These are phyloP conservation scores for Myotis vivesi DNA, from an alignment of 2,797 vertebrate genomes.

Conservation along the genomic window DNA sequence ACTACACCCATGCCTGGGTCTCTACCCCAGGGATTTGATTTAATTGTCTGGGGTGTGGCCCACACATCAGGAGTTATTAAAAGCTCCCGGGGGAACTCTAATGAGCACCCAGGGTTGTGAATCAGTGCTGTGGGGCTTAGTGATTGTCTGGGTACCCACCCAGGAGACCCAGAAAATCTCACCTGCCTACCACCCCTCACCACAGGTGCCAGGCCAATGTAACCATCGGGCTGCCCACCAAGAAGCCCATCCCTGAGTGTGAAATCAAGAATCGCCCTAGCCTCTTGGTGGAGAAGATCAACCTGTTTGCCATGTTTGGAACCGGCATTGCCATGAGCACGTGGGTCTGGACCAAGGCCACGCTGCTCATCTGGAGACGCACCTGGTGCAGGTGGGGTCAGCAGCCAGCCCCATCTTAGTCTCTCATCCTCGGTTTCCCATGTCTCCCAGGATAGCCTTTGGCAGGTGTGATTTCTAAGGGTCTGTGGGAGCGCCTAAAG, in stretches of 20 bases:
- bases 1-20: background rate
- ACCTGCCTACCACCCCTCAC: background rate
- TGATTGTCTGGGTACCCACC: background rate
- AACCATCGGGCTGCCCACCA: conserved; percentile 95
- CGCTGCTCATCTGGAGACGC: conserved; percentile 98
- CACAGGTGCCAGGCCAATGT: conserved; percentile 97
- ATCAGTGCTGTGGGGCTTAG: background rate
- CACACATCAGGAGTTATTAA: background rate
- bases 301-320: conserved; percentile 98
- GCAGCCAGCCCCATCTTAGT: background rate
- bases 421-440: background rate
- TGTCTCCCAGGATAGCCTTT: background rate
- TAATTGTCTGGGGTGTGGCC: background rate
- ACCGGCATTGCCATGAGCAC: conserved; percentile 98
- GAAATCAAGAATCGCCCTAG: conserved; percentile 97
- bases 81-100: conserved; percentile 5
- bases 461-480: background rate
- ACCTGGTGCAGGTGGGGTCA: conserved; percentile 95
- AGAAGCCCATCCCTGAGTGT: conserved; percentile 96
- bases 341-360: conserved; percentile 99
- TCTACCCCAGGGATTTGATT: background rate
- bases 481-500: background rate
- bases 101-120: background rate
- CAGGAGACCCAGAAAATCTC: background rate
- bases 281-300: conserved; percentile 98